Evolutionary conservation across 2,113 vertebrate species (phyloP), one percentile per base, ranked within the genome.

Genomic region (Heterotis niloticus): DNA sequence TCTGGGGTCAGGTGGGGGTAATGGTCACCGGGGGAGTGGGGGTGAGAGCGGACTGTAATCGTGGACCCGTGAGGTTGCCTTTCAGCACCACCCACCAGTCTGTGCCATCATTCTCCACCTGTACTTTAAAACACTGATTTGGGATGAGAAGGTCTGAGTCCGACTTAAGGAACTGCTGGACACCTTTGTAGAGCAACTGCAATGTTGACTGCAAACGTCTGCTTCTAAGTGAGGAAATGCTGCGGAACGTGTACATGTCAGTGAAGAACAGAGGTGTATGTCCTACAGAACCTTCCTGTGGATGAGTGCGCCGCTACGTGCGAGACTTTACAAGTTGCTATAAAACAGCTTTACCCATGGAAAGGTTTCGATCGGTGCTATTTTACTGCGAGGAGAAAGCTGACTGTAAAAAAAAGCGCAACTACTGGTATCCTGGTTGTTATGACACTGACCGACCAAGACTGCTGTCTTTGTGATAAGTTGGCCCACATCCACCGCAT

Each of bases 1-100:
- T 74, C 23, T 17, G 54, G 54, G 52, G 71, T 74, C 71, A 59
- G 52, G 9, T 74, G 54, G 13, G 26, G 71, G 57, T 56, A 74
- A 56, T 74, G 71, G 56, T 54, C 71, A n/a, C n/a, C 14, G 52
- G 52, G 29, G 52, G 68, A 70, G 23, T 16, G 52, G 51, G 52
- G 34, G 2, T 44, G 7, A 44, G 26, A 20, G 2, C 4, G 52
- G 23, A 34, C 17, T 18, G 18, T 17, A 51, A 10, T 62, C 12
- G 20, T 17, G 2, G 10, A 62, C 59, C 59, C 12, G 13, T 11
- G 0, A 24, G 54, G 4, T 13, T 23, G 26, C 59, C 13, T 62
- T 62, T 44, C 34, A 44, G 34, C 34, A 44, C 34, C 7, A 7
- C 34, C 34, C 34, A 44, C 34, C 34, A 4, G 18, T 62, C 12